Conservation (phyloP, 2,113 vertebrate genomes). For the Anarhynchus alexandrinus region DNA sequence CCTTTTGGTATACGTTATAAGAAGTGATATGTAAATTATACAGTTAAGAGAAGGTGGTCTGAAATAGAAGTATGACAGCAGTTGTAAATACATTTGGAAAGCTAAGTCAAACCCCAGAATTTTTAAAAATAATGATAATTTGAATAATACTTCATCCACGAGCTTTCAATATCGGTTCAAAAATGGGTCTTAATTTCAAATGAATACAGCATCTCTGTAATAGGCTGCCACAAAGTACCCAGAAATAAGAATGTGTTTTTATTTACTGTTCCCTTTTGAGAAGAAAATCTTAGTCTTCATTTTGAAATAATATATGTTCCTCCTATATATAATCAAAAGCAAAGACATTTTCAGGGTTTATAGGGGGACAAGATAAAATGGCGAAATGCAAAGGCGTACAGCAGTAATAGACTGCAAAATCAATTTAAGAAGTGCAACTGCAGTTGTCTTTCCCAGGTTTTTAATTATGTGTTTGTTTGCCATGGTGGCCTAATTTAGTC, state of each 20-base stretch:
- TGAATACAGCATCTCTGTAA: neutral
- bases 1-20: neutral
- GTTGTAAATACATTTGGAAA: neutral
- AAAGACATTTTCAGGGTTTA: constrained; percentile 21
- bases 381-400: constrained; percentile 35
- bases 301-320: constrained; percentile 19
- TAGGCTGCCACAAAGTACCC: neutral
- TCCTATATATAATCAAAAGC: constrained; percentile 8
- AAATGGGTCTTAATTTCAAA: constrained; percentile 42
- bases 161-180: constrained; percentile 26
- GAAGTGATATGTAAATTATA: neutral
- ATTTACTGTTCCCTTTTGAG: constrained; percentile 17
- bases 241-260: constrained; percentile 27
- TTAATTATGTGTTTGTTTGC: constrained; percentile 88
- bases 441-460: constrained; percentile 77
- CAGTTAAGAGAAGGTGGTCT: neutral
- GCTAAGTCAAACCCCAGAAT: neutral
- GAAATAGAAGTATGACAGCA: neutral
- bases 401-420: constrained; percentile 70
- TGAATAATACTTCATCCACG: neutral
- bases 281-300: constrained; percentile 16
- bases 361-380: constrained; percentile 38
- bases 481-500: constrained; percentile 83
- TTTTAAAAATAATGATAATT: neutral
- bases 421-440: constrained; percentile 74